phyloP scores from a whole-genome alignment of 2,888 invertebrate species.

The Drosophila crucigera region DNA sequence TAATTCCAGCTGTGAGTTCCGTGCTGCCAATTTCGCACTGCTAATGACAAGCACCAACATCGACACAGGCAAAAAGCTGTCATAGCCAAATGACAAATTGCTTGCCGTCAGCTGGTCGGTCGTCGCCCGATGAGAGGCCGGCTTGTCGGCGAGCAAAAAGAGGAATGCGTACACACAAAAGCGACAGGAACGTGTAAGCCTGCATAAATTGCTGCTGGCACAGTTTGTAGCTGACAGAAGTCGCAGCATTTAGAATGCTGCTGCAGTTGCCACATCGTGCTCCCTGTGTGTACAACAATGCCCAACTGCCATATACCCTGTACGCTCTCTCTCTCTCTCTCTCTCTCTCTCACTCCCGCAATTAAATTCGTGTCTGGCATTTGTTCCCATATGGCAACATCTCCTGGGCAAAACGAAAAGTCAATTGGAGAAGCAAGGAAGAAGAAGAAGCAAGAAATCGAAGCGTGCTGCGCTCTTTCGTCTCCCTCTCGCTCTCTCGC shows the following conservation, averaged over 20 bases:
- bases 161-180: neutral
- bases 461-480: neutral
- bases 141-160: neutral
- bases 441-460: neutral
- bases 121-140: conserved; percentile 1
- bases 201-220: conserved; percentile 23
- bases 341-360: neutral
- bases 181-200: conserved; percentile 27
- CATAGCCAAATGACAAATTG: conserved; percentile 58
- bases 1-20: conserved; percentile 1
- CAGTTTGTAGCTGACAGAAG: neutral
- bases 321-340: neutral
- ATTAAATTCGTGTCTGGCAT: neutral
- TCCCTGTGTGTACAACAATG: neutral
- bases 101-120: conserved; percentile 20
- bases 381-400: neutral
- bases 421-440: neutral
- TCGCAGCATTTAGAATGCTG: neutral
- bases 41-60: conserved; percentile 51
- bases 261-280: neutral
- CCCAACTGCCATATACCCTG: neutral
- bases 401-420: neutral
- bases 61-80: conserved; percentile 44
- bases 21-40: conserved; percentile 9
- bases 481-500: neutral